A percentile compares a stretch with the other conserved stretches of the same genome.
These are phyloP conservation scores for Channa striata DNA, from an alignment of 2,797 vertebrate species.

Conservation along the genomic window DNA sequence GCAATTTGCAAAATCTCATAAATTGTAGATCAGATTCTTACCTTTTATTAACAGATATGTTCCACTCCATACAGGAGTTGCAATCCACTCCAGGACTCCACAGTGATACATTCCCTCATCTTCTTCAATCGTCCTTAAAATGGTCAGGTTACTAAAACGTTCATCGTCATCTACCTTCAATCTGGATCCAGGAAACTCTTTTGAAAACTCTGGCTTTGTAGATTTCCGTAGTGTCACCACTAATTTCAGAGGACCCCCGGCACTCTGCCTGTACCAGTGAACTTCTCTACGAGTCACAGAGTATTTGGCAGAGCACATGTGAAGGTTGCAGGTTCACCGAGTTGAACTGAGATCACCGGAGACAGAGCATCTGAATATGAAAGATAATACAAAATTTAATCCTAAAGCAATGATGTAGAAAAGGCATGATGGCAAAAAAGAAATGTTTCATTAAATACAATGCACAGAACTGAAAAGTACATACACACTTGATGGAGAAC, in stretches of 20 bases:
- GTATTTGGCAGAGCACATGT: background rate
- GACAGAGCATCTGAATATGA: background rate
- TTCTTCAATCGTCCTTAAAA: constrained; percentile 1
- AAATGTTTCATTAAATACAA: no score
- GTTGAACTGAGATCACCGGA: constrained; percentile 22
- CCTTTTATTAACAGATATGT: constrained; percentile 28
- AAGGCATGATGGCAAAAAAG: no score
- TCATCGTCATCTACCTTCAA: fast-evolving
- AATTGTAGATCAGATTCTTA: constrained; percentile 7
- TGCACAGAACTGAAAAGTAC: background rate
- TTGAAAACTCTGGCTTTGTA: background rate
- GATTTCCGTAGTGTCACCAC: background rate
- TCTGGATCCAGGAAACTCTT: background rate
- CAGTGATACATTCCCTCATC: constrained; percentile 57
- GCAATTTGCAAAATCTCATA: no score
- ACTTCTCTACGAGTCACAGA: fast-evolving
- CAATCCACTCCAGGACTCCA: fast-evolving
- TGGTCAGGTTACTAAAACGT: background rate
- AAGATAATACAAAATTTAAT: background rate
- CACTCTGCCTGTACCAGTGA: constrained; percentile 42
- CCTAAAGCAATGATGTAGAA: no score
- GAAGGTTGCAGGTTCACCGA: constrained; percentile 20
- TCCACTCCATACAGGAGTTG: background rate
- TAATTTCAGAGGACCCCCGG: background rate
- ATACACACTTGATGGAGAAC: constrained; percentile 31